phyloP scores from a whole-genome alignment of 1,140 invertebrate genomes.

The Dinothrombium tinctorium region DNA sequence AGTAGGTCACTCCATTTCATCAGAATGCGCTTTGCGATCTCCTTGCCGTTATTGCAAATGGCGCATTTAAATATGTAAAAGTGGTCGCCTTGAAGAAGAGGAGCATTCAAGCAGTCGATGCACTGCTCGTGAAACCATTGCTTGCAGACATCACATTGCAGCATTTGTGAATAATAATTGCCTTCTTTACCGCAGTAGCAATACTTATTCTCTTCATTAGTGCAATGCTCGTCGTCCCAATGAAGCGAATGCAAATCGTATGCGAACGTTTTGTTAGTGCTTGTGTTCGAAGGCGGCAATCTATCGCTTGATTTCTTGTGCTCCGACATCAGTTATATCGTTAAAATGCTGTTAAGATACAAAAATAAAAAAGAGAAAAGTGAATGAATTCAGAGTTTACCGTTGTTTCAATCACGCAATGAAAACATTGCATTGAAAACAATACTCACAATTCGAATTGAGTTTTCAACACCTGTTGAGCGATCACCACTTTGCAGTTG shows the following conservation, averaged over 20 bases:
- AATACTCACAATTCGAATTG: too few relatives aligned
- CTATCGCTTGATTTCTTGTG: too few relatives aligned
- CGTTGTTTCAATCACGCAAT: too few relatives aligned
- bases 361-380: too few relatives aligned
- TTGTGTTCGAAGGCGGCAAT: too few relatives aligned
- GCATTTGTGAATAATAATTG: conserved; percentile 59
- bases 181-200: conserved; percentile 73
- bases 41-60: conserved; percentile 58
- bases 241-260: conserved; percentile 18
- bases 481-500: too few relatives aligned
- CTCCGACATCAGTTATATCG: too few relatives aligned
- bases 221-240: conserved; percentile 52
- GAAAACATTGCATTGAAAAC: too few relatives aligned
- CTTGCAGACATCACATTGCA: conserved; percentile 61
- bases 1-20: conserved; percentile 42
- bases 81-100: conserved; percentile 62
- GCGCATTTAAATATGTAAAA: conserved; percentile 74
- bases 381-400: too few relatives aligned
- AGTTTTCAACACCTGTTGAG: too few relatives aligned
- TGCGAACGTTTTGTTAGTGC: conserved; percentile 9
- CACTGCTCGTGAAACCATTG: conserved; percentile 87
- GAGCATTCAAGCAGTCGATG: conserved; percentile 47
- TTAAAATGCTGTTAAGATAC: too few relatives aligned
- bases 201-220: conserved; percentile 54
- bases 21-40: conserved; percentile 27